These are phyloP conservation scores for Drosophila borborema DNA, from an alignment of 2,888 invertebrate species.

Conservation along the genomic window DNA sequence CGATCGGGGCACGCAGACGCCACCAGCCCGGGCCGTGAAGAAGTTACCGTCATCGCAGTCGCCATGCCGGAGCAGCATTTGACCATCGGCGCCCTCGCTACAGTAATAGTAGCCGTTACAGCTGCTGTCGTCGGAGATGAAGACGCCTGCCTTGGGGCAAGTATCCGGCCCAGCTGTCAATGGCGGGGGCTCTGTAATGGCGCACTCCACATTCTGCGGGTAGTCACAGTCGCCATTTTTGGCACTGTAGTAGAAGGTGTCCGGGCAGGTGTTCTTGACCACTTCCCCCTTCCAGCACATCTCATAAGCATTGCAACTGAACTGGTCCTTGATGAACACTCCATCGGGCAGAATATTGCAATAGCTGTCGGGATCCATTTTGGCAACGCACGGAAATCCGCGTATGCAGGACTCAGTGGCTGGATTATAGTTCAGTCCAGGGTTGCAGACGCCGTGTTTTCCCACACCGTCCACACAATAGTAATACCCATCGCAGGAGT, in stretches of 20 bases:
- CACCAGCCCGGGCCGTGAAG: constrained; percentile 66
- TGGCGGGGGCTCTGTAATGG: constrained; percentile 27
- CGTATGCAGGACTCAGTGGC: constrained; percentile 69
- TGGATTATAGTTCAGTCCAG: constrained; percentile 73
- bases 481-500: constrained; percentile 79
- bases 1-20: constrained; percentile 74
- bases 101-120: constrained; percentile 82
- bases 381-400: constrained; percentile 61
- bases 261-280: constrained; percentile 71
- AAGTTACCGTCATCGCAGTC: constrained; percentile 70
- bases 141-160: constrained; percentile 64
- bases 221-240: constrained; percentile 68
- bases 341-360: constrained; percentile 82
- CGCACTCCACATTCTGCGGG: constrained; percentile 64
- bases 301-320: constrained; percentile 71
- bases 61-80: constrained; percentile 59
- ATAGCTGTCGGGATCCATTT: constrained; percentile 68
- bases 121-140: constrained; percentile 71
- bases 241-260: constrained; percentile 70
- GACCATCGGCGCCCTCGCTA: constrained; percentile 21
- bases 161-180: constrained; percentile 46
- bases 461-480: constrained; percentile 74
- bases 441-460: constrained; percentile 60
- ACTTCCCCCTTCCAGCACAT: constrained; percentile 67
- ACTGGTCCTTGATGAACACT: constrained; percentile 66